Evolutionary conservation across 2,113 vertebrate genomes (phyloP).

Genomic region (Equus przewalskii): DNA sequence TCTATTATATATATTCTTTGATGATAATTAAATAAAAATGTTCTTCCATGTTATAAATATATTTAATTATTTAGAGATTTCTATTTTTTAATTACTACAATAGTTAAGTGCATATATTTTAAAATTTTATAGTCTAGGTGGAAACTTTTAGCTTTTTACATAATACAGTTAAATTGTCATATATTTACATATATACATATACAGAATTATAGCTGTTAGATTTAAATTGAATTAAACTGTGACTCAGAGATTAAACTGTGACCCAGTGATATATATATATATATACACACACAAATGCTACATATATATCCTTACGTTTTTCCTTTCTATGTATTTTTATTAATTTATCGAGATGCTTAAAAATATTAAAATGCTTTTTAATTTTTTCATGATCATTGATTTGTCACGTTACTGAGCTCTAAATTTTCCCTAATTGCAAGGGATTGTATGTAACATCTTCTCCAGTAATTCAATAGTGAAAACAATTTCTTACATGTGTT

Average conservation of each 20-base stretch:
- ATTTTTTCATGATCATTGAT: neutral
- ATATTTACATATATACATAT: neutral
- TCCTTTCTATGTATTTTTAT: neutral
- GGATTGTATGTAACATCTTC: neutral
- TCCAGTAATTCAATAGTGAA: neutral
- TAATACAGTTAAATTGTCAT: neutral
- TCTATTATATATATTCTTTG: neutral
- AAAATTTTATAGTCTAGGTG: neutral
- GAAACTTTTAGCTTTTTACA: neutral
- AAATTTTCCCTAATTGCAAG: neutral
- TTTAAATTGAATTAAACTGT: too few species aligned
- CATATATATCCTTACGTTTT: neutral
- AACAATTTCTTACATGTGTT: neutral
- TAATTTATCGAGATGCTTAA: neutral
- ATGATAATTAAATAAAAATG: conserved; percentile 6
- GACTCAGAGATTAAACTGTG: too few species aligned
- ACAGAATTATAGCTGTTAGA: too few species aligned
- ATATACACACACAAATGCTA: neutral
- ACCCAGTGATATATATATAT: too few species aligned
- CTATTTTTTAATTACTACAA: neutral
- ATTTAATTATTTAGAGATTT: conserved; percentile 5
- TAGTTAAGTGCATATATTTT: neutral
- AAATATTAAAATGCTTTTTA: neutral
- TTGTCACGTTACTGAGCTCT: neutral
- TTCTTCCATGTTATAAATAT: neutral